Evolutionary conservation across 2,113 vertebrate species (phyloP).

Genomic region (Gorsachius goisagi): DNA sequence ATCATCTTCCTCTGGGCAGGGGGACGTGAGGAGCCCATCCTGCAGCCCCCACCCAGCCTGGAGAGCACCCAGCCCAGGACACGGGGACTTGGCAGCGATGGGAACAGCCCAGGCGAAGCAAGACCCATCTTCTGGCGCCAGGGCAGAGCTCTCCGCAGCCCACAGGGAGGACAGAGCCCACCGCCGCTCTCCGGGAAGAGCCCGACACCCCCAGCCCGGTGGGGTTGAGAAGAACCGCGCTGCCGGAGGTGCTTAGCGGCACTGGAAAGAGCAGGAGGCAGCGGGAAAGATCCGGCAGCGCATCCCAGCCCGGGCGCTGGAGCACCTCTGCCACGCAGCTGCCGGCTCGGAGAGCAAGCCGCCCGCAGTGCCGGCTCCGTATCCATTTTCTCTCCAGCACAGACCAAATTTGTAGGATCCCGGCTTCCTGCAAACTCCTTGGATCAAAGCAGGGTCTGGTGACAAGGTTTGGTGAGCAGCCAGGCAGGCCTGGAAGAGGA

Average conservation of each 20-base stretch:
- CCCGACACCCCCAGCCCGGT: rapidly evolving
- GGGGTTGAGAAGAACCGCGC: background rate
- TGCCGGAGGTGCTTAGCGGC: background rate
- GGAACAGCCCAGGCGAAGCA: background rate
- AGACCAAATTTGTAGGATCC: background rate
- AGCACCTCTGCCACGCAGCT: background rate
- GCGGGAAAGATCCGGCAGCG: background rate
- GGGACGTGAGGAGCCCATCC: background rate
- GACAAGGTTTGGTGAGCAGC: background rate
- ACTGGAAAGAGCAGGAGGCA: background rate
- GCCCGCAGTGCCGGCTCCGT: background rate
- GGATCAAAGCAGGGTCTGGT: background rate
- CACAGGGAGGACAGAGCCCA: rapidly evolving
- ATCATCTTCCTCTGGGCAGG: background rate
- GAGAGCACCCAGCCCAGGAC: rapidly evolving
- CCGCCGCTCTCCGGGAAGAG: background rate
- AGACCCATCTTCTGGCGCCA: background rate
- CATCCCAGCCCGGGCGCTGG: background rate
- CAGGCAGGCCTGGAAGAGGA: background rate
- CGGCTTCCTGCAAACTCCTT: background rate
- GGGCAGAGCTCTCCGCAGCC: background rate
- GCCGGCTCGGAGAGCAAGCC: rapidly evolving
- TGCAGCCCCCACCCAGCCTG: background rate
- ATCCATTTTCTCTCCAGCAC: background rate
- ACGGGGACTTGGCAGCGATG: rapidly evolving